phyloP scores from a whole-genome alignment of 1,140 invertebrate genomes.

The Pseudomyrmex concolor region DNA sequence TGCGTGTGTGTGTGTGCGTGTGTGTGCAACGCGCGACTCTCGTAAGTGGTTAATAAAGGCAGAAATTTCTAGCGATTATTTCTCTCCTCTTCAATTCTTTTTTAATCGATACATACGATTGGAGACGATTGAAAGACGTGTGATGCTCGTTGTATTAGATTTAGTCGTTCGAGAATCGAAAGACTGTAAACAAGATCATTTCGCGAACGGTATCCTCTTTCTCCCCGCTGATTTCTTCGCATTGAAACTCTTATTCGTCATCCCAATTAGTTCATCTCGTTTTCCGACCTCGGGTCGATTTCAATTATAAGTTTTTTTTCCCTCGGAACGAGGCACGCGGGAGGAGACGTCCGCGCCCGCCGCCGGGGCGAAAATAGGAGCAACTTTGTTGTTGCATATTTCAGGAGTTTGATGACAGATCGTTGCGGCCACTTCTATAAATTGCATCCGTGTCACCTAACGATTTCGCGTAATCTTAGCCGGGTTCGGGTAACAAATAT shows the following conservation, averaged over 20 bases:
- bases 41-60: too few relatives aligned
- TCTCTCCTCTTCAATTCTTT: background rate
- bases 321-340: background rate
- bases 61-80: background rate
- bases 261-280: background rate
- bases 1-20: too few relatives aligned
- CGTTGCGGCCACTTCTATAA: slow-evolving; percentile 4
- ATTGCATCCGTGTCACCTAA: slow-evolving; percentile 24
- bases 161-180: too few relatives aligned
- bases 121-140: too few relatives aligned
- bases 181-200: too few relatives aligned
- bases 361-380: background rate
- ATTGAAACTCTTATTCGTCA: background rate
- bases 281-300: background rate
- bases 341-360: background rate
- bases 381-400: slow-evolving; percentile 21
- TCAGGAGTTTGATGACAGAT: slow-evolving; percentile 13
- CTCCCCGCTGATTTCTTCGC: background rate
- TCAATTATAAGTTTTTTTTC: background rate
- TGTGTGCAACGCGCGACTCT: too few relatives aligned
- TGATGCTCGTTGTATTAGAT: too few relatives aligned
- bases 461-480: slow-evolving; percentile 17
- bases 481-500: background rate
- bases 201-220: too few relatives aligned
- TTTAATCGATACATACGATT: too few relatives aligned